phyloP scores from a whole-genome alignment of 1,140 invertebrate species.

The Drosophila paulistorum region DNA sequence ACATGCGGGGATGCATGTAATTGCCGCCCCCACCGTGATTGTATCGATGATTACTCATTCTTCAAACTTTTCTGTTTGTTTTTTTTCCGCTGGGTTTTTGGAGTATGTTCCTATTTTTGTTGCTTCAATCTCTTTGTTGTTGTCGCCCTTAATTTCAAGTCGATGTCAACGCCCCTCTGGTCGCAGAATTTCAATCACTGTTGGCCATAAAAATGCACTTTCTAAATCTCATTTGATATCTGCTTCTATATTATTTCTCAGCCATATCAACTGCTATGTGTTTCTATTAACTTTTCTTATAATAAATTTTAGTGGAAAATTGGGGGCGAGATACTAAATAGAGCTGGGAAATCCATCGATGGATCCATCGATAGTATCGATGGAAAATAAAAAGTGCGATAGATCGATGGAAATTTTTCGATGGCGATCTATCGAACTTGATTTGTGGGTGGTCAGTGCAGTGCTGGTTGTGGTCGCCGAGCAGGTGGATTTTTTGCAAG shows the following conservation, averaged over 20 bases:
- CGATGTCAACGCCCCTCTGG: conserved; percentile 41
- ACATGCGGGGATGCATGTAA: conserved; percentile 82
- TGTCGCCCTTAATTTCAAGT: conserved; percentile 10
- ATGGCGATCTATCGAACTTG: no score
- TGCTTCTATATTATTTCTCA: background rate
- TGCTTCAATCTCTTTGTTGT: conserved; percentile 19
- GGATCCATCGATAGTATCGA: no score
- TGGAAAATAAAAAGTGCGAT: no score
- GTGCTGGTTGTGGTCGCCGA: no score
- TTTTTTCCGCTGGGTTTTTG: background rate
- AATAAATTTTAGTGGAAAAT: conserved; percentile 1
- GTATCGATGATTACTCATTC: conserved; percentile 81
- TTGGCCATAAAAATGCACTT: background rate
- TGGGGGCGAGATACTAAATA: conserved; percentile 10
- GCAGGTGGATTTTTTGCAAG: no score
- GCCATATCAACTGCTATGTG: background rate
- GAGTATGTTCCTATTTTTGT: conserved; percentile 54
- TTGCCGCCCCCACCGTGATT: conserved; percentile 74
- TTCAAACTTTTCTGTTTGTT: background rate
- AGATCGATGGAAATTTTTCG: no score
- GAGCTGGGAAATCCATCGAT: no score
- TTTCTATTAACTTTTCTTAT: background rate
- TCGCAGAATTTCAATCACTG: background rate
- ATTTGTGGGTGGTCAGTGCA: no score
- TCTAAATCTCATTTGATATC: background rate